Conservation (phyloP, 2,113 vertebrate species). For the Acrocephalus arundinaceus region DNA sequence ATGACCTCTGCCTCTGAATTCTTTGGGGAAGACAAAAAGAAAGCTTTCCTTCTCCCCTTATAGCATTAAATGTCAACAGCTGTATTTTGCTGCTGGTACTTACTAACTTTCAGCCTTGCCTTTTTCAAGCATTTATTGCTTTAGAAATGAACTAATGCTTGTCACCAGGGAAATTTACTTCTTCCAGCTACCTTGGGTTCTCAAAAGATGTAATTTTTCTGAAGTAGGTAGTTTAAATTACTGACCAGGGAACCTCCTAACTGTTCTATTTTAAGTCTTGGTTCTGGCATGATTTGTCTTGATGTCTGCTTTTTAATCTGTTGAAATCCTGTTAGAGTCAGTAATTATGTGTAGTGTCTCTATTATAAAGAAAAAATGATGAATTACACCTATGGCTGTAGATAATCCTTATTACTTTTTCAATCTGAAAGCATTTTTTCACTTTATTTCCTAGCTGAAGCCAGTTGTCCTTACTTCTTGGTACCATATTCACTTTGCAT, state of each 20-base stretch:
- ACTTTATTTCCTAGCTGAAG: neutral
- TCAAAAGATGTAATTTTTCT: neutral
- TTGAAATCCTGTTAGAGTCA: neutral
- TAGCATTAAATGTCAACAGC: slow-evolving; percentile 41
- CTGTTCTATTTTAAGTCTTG: neutral
- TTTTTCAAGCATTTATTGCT: slow-evolving; percentile 9
- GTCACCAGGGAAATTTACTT: neutral
- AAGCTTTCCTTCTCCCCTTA: neutral
- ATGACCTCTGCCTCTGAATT: slow-evolving; percentile 20
- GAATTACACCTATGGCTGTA: neutral
- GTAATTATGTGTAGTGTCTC: neutral
- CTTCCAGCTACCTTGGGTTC: neutral
- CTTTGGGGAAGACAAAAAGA: neutral
- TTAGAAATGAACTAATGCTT: slow-evolving; percentile 21
- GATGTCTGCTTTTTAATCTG: neutral
- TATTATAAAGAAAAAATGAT: neutral
- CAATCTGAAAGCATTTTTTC: neutral
- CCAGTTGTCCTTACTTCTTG: neutral
- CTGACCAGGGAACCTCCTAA: neutral
- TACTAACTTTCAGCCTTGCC: slow-evolving; percentile 43
- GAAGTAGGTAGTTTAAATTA: neutral
- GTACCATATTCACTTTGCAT: neutral
- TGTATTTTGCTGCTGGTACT: slow-evolving; percentile 44
- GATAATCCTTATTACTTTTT: neutral
- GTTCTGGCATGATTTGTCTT: neutral